Percentiles rank a stretch among this genome's conserved stretches.
These are phyloP conservation scores for Pteromalus puparum DNA, from an alignment of 1,140 invertebrate genomes.

Conservation along the genomic window DNA sequence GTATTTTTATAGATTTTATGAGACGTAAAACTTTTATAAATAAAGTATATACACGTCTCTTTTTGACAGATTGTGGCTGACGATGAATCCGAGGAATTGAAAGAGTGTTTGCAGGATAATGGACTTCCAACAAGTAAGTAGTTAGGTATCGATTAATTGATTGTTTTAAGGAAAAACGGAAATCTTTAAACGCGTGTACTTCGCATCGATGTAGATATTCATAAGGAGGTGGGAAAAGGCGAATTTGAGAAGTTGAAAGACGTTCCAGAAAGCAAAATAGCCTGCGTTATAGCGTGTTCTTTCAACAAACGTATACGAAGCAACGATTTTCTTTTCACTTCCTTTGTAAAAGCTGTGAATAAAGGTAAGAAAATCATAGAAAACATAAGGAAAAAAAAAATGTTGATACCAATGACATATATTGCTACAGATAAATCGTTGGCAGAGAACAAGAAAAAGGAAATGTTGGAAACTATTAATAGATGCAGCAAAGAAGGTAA, in stretches of 20 bases:
- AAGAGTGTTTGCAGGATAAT: neutral
- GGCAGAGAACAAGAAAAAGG: neutral
- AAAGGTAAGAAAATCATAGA: neutral
- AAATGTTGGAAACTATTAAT: neutral
- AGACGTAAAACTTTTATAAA: too few species aligned
- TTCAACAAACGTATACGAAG: neutral
- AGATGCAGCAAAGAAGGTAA: neutral
- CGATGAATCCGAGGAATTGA: neutral
- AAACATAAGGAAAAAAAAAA: neutral
- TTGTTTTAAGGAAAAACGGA: too few species aligned
- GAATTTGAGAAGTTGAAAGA: neutral
- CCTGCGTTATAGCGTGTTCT: neutral
- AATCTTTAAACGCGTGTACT: neutral
- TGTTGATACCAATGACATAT: too few species aligned
- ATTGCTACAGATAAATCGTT: neutral
- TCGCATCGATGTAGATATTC: neutral
- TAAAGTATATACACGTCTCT: neutral
- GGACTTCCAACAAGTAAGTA: neutral
- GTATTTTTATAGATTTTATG: too few species aligned
- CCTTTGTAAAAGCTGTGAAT: neutral
- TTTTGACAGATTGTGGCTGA: neutral
- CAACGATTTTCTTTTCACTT: neutral
- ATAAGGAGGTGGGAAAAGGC: neutral
- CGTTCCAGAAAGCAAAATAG: neutral
- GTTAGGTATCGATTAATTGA: neutral